phyloP scores from a whole-genome alignment of 2,888 invertebrate species.

The Pachycephus smyrnensis region DNA sequence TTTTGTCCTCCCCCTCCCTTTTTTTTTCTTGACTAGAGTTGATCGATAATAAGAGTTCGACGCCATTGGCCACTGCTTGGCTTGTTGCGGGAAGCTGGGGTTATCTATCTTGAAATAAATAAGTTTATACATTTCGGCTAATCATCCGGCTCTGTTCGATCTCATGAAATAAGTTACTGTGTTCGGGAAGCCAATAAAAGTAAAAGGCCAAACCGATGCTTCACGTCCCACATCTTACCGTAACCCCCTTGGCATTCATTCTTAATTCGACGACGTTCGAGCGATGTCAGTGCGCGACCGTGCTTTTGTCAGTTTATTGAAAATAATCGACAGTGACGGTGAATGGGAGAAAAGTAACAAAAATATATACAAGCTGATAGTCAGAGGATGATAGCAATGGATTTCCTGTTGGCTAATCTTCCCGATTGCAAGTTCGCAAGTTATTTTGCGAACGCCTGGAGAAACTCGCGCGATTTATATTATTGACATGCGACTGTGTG shows the following conservation, averaged over 20 bases:
- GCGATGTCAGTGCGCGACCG: slow-evolving; percentile 14
- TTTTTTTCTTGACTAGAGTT: not conserved
- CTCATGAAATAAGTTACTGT: slow-evolving; percentile 59
- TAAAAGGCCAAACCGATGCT: slow-evolving; percentile 43
- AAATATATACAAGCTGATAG: not conserved
- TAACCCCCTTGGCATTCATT: slow-evolving; percentile 33
- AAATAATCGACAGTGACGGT: not conserved
- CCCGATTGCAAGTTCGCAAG: not conserved
- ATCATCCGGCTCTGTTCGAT: slow-evolving; percentile 54
- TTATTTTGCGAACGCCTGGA: not conserved
- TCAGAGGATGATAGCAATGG: not conserved
- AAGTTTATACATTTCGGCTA: slow-evolving; percentile 61
- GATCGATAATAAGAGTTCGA: slow-evolving; percentile 36
- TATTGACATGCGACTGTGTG: not conserved
- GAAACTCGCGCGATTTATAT: not conserved
- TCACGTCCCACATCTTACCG: slow-evolving; percentile 3
- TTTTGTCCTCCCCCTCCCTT: too few species aligned
- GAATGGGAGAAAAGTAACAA: not conserved
- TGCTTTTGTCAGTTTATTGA: not conserved
- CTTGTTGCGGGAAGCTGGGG: slow-evolving; percentile 53
- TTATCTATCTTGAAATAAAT: slow-evolving; percentile 62
- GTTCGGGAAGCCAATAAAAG: slow-evolving; percentile 50
- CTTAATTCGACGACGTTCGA: slow-evolving; percentile 27
- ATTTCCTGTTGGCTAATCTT: not conserved
- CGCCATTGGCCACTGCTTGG: slow-evolving; percentile 38